Conservation (phyloP, 2,888 invertebrate genomes). For the Mesoligia furuncula region DNA sequence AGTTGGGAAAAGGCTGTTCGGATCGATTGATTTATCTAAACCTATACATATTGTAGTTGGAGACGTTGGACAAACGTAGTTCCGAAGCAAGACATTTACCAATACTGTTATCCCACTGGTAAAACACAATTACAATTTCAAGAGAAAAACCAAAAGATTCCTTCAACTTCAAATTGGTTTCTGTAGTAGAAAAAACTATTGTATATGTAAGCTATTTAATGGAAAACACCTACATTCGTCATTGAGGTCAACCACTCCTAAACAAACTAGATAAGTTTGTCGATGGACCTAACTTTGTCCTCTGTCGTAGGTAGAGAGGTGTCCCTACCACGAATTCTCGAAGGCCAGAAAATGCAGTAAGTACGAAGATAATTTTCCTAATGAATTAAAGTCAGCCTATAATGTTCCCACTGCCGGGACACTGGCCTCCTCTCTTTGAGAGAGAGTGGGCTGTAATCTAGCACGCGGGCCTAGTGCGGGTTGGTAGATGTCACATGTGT, state of each 20-base stretch:
- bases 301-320: slow-evolving; percentile 2
- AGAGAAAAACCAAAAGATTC: neutral
- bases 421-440: neutral
- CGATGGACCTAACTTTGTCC: slow-evolving; percentile 62
- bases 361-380: neutral
- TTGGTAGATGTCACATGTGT: neutral
- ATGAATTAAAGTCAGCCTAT: neutral
- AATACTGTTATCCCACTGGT: neutral
- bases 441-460: neutral
- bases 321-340: slow-evolving; percentile 25
- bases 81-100: slow-evolving; percentile 25
- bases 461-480: neutral
- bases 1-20: neutral
- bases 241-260: slow-evolving; percentile 63
- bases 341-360: neutral
- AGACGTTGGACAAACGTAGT: no score
- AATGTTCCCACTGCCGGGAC: neutral
- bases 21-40: neutral
- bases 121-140: neutral
- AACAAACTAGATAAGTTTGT: slow-evolving; percentile 67
- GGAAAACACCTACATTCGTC: slow-evolving; percentile 39
- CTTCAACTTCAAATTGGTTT: slow-evolving; percentile 19
- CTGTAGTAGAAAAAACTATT: slow-evolving; percentile 29
- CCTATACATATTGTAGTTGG: neutral
- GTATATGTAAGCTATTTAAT: slow-evolving; percentile 37